A percentile compares a stretch with the other conserved stretches of the same genome.
phyloP scores from a whole-genome alignment of 2,888 invertebrate genomes.

The Drosophila mulleri region DNA sequence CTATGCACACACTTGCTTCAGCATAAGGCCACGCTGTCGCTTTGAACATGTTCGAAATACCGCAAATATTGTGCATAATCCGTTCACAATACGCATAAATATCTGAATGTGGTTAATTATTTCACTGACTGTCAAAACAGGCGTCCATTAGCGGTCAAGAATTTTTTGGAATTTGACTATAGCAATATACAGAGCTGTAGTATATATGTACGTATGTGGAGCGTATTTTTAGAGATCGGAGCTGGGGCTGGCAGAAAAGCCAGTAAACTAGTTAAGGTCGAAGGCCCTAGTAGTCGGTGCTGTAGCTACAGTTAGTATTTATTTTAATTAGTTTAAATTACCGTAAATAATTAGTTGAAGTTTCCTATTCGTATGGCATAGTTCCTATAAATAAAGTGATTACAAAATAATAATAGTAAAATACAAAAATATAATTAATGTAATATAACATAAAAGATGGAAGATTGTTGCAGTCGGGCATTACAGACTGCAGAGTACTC shows the following conservation, averaged over 20 bases:
- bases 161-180: neutral
- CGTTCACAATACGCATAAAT: conserved; percentile 43
- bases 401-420: too few relatives aligned
- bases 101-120: conserved; percentile 17
- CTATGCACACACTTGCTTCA: neutral
- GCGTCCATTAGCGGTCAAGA: neutral
- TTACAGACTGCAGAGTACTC: too few relatives aligned
- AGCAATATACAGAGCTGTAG: neutral
- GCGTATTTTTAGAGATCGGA: neutral
- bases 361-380: too few relatives aligned
- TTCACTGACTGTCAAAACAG: neutral
- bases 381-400: too few relatives aligned
- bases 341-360: too few relatives aligned
- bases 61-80: conserved; percentile 23
- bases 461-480: too few relatives aligned
- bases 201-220: neutral
- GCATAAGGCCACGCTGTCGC: neutral
- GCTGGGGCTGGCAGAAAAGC: neutral
- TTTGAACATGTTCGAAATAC: conserved; percentile 2
- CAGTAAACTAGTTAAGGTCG: neutral
- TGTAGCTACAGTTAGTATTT: too few relatives aligned
- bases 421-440: too few relatives aligned
- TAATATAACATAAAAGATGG: too few relatives aligned
- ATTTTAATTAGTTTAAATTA: too few relatives aligned
- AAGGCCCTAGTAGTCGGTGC: too few relatives aligned